Percentiles rank a stretch among this genome's conserved stretches.
These are phyloP conservation scores for Mya arenaria DNA, from an alignment of 1,140 invertebrate species.

Conservation along the genomic window DNA sequence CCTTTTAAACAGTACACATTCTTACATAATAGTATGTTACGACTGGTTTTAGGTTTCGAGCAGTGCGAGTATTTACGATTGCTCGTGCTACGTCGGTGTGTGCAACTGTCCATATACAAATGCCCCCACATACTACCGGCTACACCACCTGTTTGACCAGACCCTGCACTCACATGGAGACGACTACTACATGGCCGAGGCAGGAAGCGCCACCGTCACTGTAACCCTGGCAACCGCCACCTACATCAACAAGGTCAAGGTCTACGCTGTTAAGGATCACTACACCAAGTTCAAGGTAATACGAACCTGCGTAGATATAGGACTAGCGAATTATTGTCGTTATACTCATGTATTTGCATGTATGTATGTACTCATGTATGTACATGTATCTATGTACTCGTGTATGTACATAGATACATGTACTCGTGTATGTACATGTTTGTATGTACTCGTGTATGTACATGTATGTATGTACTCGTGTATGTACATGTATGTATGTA, in stretches of 20 bases:
- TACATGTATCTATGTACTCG: too few species aligned
- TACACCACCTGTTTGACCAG: slow-evolving; percentile 72
- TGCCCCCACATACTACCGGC: slow-evolving; percentile 37
- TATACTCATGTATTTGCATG: too few species aligned
- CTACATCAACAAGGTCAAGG: slow-evolving; percentile 66
- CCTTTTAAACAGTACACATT: too few species aligned
- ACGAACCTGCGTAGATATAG: neutral
- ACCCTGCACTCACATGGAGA: slow-evolving; percentile 45
- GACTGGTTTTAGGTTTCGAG: slow-evolving; percentile 18
- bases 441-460: too few species aligned
- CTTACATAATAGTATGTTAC: too few species aligned
- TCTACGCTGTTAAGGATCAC: slow-evolving; percentile 56
- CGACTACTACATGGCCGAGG: slow-evolving; percentile 60
- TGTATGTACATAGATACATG: too few species aligned
- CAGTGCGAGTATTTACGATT: slow-evolving; percentile 13
- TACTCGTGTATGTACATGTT: too few species aligned
- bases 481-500: too few species aligned
- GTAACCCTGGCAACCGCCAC: slow-evolving; percentile 48
- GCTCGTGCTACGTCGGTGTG: neutral
- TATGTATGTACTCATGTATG: too few species aligned
- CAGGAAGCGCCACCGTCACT: slow-evolving; percentile 54
- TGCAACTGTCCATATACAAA: slow-evolving; percentile 31
- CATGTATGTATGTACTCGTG: too few species aligned
- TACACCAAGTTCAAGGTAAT: slow-evolving; percentile 67
- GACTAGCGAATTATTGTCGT: too few species aligned